These are phyloP conservation scores for Epinotia ramella DNA, from an alignment of 2,888 invertebrate genomes.

Conservation along the genomic window DNA sequence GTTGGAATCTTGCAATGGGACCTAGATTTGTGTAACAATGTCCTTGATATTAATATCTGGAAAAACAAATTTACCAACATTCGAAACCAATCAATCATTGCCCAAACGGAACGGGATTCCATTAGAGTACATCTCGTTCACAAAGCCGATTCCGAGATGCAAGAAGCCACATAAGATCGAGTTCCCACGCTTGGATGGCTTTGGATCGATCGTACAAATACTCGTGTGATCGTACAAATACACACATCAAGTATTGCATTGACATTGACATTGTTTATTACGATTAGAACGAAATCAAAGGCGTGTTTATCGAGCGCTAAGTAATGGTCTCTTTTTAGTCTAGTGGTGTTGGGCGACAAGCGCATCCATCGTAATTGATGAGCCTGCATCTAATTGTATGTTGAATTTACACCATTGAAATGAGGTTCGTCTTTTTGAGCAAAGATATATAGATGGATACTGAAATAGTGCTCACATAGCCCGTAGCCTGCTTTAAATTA, in stretches of 20 bases:
- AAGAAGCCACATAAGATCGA: background rate
- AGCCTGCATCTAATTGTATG: too few species aligned
- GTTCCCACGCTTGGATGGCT: slow-evolving; percentile 12
- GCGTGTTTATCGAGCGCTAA: background rate
- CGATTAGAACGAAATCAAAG: background rate
- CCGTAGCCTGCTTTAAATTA: too few species aligned
- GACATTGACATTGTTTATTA: background rate
- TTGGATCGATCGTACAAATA: background rate
- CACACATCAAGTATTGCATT: background rate
- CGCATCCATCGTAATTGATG: too few species aligned
- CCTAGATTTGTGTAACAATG: too few species aligned
- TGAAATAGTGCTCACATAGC: too few species aligned
- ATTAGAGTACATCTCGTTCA: background rate
- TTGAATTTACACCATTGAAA: too few species aligned
- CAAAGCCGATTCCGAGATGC: slow-evolving; percentile 13
- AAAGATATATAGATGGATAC: too few species aligned
- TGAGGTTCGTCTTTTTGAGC: too few species aligned
- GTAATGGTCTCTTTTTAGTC: too few species aligned
- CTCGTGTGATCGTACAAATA: background rate
- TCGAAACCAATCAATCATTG: background rate
- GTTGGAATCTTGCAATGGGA: too few species aligned
- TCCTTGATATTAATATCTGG: background rate
- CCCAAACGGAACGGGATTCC: background rate
- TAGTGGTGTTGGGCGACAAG: too few species aligned
- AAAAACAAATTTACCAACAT: background rate